Conservation (phyloP, 2,113 vertebrate genomes). For the Gambusia holbrooki region DNA sequence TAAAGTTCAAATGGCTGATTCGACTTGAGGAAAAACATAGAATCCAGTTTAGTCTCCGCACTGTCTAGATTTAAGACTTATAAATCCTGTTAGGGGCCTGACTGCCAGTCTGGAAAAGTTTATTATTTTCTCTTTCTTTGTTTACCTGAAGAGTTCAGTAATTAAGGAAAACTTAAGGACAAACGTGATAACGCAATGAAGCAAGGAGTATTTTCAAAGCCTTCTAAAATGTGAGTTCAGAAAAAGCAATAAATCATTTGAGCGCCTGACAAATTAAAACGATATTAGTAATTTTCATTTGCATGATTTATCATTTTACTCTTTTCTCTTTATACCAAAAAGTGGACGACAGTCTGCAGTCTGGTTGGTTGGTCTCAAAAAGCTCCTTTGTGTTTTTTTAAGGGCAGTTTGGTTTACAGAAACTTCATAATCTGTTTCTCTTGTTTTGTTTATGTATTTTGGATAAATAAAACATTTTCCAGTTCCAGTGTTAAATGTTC, state of each 20-base stretch:
- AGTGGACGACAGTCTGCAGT: too few species aligned
- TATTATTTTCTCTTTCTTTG: neutral
- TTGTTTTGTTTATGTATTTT: too few species aligned
- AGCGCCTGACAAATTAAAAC: too few species aligned
- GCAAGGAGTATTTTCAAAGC: neutral
- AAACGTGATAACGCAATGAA: neutral
- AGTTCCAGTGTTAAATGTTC: too few species aligned
- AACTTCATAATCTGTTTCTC: too few species aligned
- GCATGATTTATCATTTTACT: too few species aligned
- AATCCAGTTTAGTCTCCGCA: conserved; percentile 14
- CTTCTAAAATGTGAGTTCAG: neutral
- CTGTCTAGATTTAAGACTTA: neutral
- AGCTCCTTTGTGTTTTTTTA: too few species aligned
- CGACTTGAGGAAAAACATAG: neutral
- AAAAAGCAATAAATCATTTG: neutral
- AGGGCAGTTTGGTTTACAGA: too few species aligned
- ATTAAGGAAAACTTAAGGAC: neutral
- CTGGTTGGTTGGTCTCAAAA: too few species aligned
- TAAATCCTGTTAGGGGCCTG: neutral
- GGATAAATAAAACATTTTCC: too few species aligned
- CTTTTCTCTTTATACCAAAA: too few species aligned
- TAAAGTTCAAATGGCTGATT: conserved; percentile 8
- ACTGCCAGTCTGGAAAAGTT: neutral
- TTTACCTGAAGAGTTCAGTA: neutral
- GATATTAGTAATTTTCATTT: too few species aligned